A percentile compares a stretch with the other conserved stretches of the same genome.
phyloP scores from a whole-genome alignment of 2,888 invertebrate genomes.

The Leptopilina drosophilae region DNA sequence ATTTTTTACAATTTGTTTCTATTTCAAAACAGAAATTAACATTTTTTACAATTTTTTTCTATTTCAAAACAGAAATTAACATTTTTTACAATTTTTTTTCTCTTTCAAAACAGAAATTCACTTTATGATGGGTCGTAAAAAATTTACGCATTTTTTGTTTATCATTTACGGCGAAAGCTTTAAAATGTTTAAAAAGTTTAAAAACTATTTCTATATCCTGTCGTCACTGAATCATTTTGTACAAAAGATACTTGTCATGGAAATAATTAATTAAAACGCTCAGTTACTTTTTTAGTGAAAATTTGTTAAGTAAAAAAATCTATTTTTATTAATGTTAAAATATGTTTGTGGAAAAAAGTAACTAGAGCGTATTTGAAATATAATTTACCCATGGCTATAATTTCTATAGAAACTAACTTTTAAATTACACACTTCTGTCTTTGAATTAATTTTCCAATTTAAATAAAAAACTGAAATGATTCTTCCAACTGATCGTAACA shows the following conservation, averaged over 20 bases:
- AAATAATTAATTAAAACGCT: not conserved
- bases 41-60: too few species aligned
- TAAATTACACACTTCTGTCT: not conserved
- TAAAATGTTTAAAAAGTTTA: not conserved
- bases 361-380: not conserved
- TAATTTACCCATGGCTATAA: not conserved
- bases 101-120: too few species aligned
- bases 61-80: too few species aligned
- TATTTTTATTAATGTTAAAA: not conserved
- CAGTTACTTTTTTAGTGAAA: not conserved
- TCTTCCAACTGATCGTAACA: too few species aligned
- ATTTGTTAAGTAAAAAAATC: not conserved
- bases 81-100: too few species aligned
- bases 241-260: slow-evolving; percentile 9
- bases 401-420: not conserved
- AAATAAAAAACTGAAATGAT: too few species aligned
- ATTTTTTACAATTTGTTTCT: too few species aligned
- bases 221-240: slow-evolving; percentile 23
- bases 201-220: slow-evolving; percentile 15
- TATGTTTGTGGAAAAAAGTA: not conserved
- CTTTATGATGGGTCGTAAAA: too few species aligned
- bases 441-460: not conserved
- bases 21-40: too few species aligned
- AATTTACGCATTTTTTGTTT: not conserved
- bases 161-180: slow-evolving; percentile 9